These are phyloP conservation scores for Chionis minor DNA, from an alignment of 2,113 vertebrate species.

Conservation along the genomic window DNA sequence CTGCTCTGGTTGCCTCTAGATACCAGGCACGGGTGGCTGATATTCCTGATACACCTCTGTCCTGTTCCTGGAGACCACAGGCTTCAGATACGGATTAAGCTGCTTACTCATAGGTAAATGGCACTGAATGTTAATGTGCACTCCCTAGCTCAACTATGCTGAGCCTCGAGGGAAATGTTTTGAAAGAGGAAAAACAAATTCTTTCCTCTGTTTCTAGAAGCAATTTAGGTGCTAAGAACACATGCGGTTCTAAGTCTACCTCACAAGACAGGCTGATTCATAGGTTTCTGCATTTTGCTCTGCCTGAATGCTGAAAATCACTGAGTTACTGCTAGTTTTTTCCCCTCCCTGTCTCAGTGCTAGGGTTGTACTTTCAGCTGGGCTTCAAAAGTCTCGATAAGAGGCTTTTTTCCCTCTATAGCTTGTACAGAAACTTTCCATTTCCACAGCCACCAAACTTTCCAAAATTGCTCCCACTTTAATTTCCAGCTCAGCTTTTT, in stretches of 20 bases:
- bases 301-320: not conserved
- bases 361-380: not conserved
- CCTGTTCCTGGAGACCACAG: not conserved
- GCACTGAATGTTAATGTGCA: not conserved
- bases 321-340: no score
- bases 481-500: not conserved
- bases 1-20: not conserved
- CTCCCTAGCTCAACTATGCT: not conserved
- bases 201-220: not conserved
- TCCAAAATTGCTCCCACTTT: not conserved
- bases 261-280: not conserved
- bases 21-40: rapidly evolving
- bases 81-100: not conserved
- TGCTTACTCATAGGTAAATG: not conserved
- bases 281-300: not conserved
- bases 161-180: not conserved
- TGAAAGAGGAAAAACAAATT: not conserved
- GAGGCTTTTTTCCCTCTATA: not conserved
- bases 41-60: not conserved
- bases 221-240: not conserved
- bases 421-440: not conserved
- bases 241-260: not conserved
- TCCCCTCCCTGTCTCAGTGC: not conserved
- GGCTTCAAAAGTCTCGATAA: not conserved
- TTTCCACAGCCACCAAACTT: not conserved